phyloP scores from a whole-genome alignment of 2,113 vertebrate species.

The Gasterosteus aculeatus region DNA sequence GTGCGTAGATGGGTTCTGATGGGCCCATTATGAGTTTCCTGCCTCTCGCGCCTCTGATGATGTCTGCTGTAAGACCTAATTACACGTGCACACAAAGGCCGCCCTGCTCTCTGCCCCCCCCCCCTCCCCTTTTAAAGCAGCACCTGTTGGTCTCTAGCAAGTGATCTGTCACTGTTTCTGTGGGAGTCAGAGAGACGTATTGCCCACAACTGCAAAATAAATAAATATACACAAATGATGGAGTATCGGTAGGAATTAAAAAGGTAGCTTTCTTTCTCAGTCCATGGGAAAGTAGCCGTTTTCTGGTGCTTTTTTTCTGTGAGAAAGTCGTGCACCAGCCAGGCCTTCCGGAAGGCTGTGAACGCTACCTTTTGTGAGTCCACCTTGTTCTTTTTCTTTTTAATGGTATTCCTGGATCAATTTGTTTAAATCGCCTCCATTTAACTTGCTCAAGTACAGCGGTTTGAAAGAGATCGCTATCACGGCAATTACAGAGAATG shows the following conservation, averaged over 20 bases:
- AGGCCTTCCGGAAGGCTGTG: conserved; percentile 44
- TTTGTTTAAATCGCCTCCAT: conserved; percentile 82
- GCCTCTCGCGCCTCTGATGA: conserved; percentile 71
- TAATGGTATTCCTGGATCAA: conserved; percentile 82
- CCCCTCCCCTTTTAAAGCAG: conserved; percentile 45
- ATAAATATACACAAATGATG: conserved; percentile 17
- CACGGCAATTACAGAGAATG: conserved; percentile 79
- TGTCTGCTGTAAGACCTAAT: conserved; percentile 62
- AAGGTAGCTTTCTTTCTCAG: conserved; percentile 36
- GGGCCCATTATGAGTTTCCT: conserved; percentile 73
- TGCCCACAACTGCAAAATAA: background rate
- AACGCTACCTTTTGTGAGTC: conserved; percentile 56
- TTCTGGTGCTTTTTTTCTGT: conserved; percentile 30
- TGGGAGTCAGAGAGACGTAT: conserved; percentile 10
- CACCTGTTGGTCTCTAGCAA: conserved; percentile 66
- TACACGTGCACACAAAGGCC: conserved; percentile 33
- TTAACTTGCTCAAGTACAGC: conserved; percentile 74
- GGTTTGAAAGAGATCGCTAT: conserved; percentile 76
- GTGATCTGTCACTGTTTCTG: conserved; percentile 17
- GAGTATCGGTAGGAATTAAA: conserved; percentile 24
- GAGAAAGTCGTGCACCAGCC: conserved; percentile 9
- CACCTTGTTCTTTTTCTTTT: conserved; percentile 70
- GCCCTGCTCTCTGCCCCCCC: conserved; percentile 39
- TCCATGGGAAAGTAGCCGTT: conserved; percentile 55
- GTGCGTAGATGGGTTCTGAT: conserved; percentile 68